Conservation (phyloP, 2,797 vertebrate genomes). For the Pitangus sulphuratus region DNA sequence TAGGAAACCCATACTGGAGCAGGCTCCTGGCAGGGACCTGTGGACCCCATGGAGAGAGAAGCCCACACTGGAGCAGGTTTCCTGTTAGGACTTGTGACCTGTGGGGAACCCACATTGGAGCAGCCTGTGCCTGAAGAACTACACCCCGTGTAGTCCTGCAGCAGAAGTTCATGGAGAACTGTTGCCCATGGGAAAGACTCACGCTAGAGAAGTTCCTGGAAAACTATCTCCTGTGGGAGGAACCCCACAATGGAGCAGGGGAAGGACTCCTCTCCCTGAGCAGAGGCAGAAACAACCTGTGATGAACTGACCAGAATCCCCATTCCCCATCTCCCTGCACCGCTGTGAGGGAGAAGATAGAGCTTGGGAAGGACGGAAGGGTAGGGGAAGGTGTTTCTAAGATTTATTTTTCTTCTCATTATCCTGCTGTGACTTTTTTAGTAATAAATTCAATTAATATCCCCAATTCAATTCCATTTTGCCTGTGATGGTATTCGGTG, state of each 20-base stretch:
- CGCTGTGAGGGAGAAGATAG: background rate
- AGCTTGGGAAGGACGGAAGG: background rate
- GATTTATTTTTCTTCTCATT: background rate
- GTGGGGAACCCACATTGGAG: background rate
- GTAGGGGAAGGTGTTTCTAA: background rate
- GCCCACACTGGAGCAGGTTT: background rate
- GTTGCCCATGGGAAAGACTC: background rate
- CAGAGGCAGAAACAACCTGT: background rate
- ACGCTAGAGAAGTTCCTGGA: background rate
- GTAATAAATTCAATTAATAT: background rate
- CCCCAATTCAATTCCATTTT: background rate
- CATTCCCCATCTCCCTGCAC: background rate
- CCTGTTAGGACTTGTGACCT: background rate
- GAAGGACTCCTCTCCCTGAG: background rate
- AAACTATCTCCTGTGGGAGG: background rate
- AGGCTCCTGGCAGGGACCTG: background rate
- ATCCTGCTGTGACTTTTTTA: background rate
- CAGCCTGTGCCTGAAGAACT: background rate
- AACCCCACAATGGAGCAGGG: background rate
- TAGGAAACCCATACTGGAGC: background rate
- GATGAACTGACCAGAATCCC: background rate
- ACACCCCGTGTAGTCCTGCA: too few species aligned
- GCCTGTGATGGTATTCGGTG: background rate
- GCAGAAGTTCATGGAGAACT: background rate
- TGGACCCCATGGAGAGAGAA: background rate